Evolutionary conservation across 2,888 invertebrate genomes (phyloP).

Genomic region (Cinara cedri): DNA sequence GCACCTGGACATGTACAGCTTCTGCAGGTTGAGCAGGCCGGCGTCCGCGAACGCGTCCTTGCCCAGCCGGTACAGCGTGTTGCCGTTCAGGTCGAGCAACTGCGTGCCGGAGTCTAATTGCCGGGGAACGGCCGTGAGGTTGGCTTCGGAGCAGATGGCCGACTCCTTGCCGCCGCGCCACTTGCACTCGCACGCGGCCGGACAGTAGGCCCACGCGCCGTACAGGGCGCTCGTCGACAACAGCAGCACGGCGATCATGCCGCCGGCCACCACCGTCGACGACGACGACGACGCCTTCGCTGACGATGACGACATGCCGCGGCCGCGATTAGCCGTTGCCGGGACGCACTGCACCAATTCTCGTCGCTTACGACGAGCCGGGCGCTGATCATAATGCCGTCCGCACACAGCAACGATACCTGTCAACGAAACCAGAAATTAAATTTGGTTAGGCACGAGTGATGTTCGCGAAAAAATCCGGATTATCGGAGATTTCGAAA

Average conservation of each 20-base stretch:
- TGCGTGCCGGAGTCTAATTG: constrained; percentile 80
- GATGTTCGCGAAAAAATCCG: too few relatives aligned
- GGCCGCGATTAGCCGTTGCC: constrained; percentile 57
- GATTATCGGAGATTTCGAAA: too few relatives aligned
- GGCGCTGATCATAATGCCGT: constrained; percentile 64
- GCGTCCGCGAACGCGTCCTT: constrained; percentile 77
- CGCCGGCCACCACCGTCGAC: constrained; percentile 70
- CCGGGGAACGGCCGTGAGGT: constrained; percentile 75
- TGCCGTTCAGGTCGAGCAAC: constrained; percentile 78
- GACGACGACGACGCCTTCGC: constrained; percentile 70
- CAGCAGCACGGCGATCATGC: constrained; percentile 60
- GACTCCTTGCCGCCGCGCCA: constrained; percentile 89
- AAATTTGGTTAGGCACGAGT: too few relatives aligned
- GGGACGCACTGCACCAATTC: constrained; percentile 68
- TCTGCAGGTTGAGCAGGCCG: constrained; percentile 80
- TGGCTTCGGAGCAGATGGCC: constrained; percentile 78
- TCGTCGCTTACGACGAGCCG: constrained; percentile 73
- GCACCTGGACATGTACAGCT: constrained; percentile 77
- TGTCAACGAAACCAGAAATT: not conserved
- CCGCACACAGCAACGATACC: constrained; percentile 20
- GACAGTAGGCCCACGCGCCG: constrained; percentile 65
- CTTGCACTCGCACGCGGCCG: constrained; percentile 82
- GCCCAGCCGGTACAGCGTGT: constrained; percentile 71
- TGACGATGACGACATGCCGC: constrained; percentile 69
- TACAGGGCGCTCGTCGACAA: constrained; percentile 63